Base-by-base conservation (phyloP, 23 tunicate genomes). In the Ciona savignyi region DNA sequence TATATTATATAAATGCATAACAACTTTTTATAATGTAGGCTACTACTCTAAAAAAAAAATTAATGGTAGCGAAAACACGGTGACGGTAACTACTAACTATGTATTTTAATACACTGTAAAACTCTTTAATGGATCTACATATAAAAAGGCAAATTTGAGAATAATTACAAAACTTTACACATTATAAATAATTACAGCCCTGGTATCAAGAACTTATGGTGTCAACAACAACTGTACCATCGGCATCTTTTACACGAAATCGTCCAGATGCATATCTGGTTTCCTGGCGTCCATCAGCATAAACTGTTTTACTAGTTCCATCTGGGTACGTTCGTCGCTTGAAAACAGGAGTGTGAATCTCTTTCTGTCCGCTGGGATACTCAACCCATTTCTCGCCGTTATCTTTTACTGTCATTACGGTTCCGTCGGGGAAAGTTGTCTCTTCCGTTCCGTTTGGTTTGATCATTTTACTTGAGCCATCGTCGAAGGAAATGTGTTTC, bases 241-340 rank as follows among this genome's bases (percentile, higher is more conserved):
- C 75, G 0, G 88, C 72, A 76, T 94, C 95, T 83, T 94, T 94
- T 2, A 94, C 80, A 21, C 99, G 68, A 51, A 94, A 32, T 26
- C 99, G 63, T n/a, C 99, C 99, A 27, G 95, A 81, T 19, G 99
- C 70, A 63, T 94, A 94, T 61, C 75, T 84, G 1, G 97, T 91
- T 70, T 91, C 97, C 67, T 91, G 97, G 61, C 91, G 63, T 24
- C 97, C 97, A 42, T 94, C 95, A 4, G 74, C 24, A 65, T 92
- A 94, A 25, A 94, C 93, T 35, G 99, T 94, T 66, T 94, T 94
- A 60, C 86, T 65, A 1, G 99, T 94, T 4, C 99, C 99, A 28
- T 94, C 99, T 24, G 99, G 99, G 67, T 86, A 83, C 61, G 82
- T 94, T 31, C 99, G 71, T 19, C 90, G 78, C 32, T 87, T 87